Evolutionary conservation across 2,888 invertebrate genomes (phyloP), one percentile per base, ranked within the genome.

Genomic region (Pollenia griseotomentosa): DNA sequence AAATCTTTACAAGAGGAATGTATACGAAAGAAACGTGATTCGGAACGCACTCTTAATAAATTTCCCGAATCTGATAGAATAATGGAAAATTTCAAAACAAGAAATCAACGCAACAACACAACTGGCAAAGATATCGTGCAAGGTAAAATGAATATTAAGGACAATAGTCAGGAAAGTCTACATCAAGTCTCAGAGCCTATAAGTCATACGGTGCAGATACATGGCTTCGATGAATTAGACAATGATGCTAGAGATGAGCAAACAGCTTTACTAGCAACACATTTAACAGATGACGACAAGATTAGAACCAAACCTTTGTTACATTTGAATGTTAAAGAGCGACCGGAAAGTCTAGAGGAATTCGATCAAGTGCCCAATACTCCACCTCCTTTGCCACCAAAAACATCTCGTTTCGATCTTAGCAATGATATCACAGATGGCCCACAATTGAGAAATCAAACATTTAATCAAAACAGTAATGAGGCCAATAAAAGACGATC

Each of bases 331-430:
- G 7, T 3, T 46, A 9, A 33, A 53, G 42, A 57, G n/a, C 4
- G 7, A 3, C 12, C 46, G 0, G 10, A 42, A 1, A 81, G 8
- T n/a, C 2, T 91, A 16, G 90, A 92, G 80, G 88, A 90, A 16
- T 88, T 91, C 65, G 93, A 93, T 85, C 88, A 89, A 40, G 90
- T 91, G n/a, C 93, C 95, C 0, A 93, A 94, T 61, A 93, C 94
- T 8, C 94, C 95, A 3, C 95, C 95, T 2, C 94, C 94, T 0
- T 90, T 92, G 1, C 94, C 94, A 63, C 91, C 92, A 3, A 85
- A 75, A 11, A 85, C 10, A n/a, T 16, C 23, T 0, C 11, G 40
- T 14, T 40, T 70, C 51, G 7, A 73, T 53, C 1, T 19, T 7
- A 10, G 0, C 8, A 33, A 9, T 8, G 61, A 83, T 12, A 23